Base-by-base conservation (phyloP, 2,113 vertebrate species). In the Euleptes europaea region DNA sequence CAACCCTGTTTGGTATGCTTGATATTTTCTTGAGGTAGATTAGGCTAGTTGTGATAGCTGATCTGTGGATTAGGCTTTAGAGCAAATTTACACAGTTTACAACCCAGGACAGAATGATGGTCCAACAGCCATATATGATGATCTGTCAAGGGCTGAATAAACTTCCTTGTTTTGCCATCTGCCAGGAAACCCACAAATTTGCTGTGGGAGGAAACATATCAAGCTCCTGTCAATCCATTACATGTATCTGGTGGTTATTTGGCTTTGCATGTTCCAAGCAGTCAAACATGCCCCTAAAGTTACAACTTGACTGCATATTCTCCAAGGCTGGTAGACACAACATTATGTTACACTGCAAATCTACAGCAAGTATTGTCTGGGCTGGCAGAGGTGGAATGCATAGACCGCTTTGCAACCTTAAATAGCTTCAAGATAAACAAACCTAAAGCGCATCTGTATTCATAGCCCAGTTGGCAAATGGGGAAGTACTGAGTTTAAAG, bases 381-480 rank as follows among this genome's bases (percentile, higher is more conserved):
- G n/a, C 47, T 49, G 47, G 13, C 47, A 49, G 10, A 38, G 35
- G 7, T 67, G 72, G 1, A 63, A 72, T 6, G 75, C 5, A 83
- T 9, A 1, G 6, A 74, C 63, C 83, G 11, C 0, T 2, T 2
- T 90, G 70, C 66, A 4, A 31, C 74, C 72, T 80, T 73, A 73
- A 47, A 78, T 28, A n/a, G 3, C 13, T 84, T 17, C 1, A 57
- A 14, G 51, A 77, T 88, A 72, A 91, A 60, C 47, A 89, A 63
- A 75, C 11, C 40, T 8, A 90, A 23, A 73, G n/a, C 84, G 2
- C 3, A 12, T 4, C 17, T 63, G 28, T 69, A 82, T 67, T 90
- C 88, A 57, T 71, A 75, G 89, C 44, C 8, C 60, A 89, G 82
- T 82, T 84, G 71, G n/a, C 40, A 67, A 80, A 19, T 74, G 9